phyloP scores from a whole-genome alignment of 2,113 vertebrate genomes.

The Tychaedon coryphoeus region DNA sequence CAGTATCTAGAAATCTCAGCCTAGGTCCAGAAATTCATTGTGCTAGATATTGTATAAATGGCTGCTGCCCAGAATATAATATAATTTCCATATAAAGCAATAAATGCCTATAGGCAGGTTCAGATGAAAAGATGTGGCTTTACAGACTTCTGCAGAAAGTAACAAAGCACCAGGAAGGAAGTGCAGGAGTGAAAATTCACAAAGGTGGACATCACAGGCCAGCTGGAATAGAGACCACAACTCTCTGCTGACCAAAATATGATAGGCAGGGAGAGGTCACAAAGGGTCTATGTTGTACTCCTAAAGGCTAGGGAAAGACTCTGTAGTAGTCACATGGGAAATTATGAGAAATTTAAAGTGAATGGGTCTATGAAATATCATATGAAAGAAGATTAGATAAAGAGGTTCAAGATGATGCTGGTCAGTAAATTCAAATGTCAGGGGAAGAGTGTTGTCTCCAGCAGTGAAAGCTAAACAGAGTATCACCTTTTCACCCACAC shows the following conservation, averaged over 20 bases:
- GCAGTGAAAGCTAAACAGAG: not conserved
- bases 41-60: not conserved
- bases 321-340: not conserved
- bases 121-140: not conserved
- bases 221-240: not conserved
- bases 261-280: not conserved
- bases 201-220: not conserved
- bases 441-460: not conserved
- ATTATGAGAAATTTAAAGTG: not conserved
- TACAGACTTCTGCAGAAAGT: not conserved
- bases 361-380: not conserved
- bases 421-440: not conserved
- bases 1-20: not conserved
- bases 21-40: not conserved
- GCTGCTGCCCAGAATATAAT: not conserved
- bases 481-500: not conserved
- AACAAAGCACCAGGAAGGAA: not conserved
- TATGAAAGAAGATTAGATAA: not conserved
- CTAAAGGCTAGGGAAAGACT: not conserved
- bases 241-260: accelerated
- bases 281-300: not conserved
- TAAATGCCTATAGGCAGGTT: not conserved
- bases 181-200: not conserved
- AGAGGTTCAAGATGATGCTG: not conserved
- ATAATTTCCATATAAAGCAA: not conserved